Percentiles rank a stretch among this genome's conserved stretches.
Evolutionary conservation across 2,888 invertebrate species (phyloP).

Genomic region (Drosophila longiperda): DNA sequence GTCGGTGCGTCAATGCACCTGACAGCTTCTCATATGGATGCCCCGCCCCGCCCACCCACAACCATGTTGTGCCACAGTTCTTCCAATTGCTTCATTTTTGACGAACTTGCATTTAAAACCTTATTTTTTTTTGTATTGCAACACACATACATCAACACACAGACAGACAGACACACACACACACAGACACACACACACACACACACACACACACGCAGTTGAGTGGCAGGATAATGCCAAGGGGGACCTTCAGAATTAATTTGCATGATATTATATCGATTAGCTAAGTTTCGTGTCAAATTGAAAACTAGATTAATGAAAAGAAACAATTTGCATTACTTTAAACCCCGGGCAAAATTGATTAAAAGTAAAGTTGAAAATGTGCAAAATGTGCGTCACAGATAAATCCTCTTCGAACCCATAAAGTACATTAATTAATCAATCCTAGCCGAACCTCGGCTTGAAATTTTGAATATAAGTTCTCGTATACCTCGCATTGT

Average conservation of each 20-base stretch:
- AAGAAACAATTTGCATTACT: neutral
- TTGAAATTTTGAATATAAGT: neutral
- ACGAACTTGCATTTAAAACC: constrained; percentile 34
- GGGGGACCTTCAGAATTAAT: neutral
- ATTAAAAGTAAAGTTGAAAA: neutral
- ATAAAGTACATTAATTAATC: neutral
- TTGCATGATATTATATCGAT: constrained; percentile 2
- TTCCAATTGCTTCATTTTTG: constrained; percentile 16
- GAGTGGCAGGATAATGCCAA: constrained; percentile 5
- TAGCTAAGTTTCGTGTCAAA: neutral
- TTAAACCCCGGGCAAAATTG: neutral
- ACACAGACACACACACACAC: neutral
- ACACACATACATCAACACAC: neutral
- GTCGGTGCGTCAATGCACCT: neutral
- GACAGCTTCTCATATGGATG: constrained; percentile 6
- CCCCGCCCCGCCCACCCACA: neutral
- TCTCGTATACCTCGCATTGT: neutral
- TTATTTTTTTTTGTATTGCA: constrained; percentile 14
- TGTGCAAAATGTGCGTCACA: neutral
- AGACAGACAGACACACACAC: neutral
- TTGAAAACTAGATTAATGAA: neutral
- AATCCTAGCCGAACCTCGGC: neutral
- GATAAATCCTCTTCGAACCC: neutral
- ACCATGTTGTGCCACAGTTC: too few species aligned
- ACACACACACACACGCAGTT: constrained; percentile 1